phyloP scores from a whole-genome alignment of 2,888 invertebrate species.

The Apamea anceps region DNA sequence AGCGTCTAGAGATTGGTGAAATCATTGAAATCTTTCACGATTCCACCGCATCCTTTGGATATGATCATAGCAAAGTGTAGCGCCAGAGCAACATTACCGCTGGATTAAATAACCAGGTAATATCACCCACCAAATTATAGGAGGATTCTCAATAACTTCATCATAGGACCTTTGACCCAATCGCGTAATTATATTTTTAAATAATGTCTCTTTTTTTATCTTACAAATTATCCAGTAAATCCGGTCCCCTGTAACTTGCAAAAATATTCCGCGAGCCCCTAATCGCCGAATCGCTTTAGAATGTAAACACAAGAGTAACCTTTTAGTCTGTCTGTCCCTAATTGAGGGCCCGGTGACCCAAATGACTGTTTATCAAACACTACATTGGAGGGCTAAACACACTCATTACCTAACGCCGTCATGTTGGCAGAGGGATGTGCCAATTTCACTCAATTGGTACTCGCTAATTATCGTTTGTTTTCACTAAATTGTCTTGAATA shows the following conservation, averaged over 20 bases:
- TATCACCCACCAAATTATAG: not conserved
- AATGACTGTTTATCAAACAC: slow-evolving; percentile 69
- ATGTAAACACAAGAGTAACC: slow-evolving; percentile 57
- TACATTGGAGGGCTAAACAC: slow-evolving; percentile 56
- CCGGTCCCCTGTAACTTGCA: not conserved
- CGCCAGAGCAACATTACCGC: not conserved
- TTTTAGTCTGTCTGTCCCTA: slow-evolving; percentile 57
- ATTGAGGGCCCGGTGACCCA: slow-evolving; percentile 65
- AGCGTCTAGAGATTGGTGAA: not conserved
- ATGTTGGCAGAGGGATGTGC: slow-evolving; percentile 55
- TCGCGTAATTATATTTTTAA: too few species aligned
- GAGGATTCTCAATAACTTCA: not conserved
- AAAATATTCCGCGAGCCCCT: slow-evolving; percentile 42
- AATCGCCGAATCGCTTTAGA: slow-evolving; percentile 54
- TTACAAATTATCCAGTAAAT: not conserved
- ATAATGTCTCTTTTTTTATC: not conserved
- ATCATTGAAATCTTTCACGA: not conserved
- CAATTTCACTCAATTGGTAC: slow-evolving; percentile 49
- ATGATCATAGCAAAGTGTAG: slow-evolving; percentile 20
- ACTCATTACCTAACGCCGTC: slow-evolving; percentile 54
- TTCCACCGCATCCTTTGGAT: not conserved
- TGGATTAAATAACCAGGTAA: not conserved
- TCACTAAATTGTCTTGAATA: slow-evolving; percentile 3
- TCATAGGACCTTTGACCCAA: not conserved
- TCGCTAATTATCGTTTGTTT: slow-evolving; percentile 40